Conservation (phyloP, 2,888 invertebrate genomes). For the Ormyrus rosae region DNA sequence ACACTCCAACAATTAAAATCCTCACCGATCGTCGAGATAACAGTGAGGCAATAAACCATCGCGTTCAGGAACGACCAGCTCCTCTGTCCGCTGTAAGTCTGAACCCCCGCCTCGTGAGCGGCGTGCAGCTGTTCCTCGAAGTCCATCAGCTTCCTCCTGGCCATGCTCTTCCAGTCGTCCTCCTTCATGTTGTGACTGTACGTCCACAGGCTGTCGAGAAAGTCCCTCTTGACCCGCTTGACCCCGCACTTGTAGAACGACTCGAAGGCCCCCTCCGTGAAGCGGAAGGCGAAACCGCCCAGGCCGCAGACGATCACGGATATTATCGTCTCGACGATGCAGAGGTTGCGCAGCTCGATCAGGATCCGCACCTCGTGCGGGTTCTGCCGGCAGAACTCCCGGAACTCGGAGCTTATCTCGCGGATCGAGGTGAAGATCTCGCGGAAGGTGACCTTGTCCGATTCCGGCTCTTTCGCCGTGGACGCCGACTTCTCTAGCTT, state of each 20-base stretch:
- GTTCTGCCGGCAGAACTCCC: conserved; percentile 77
- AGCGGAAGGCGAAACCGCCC: conserved; percentile 88
- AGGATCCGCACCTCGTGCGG: conserved; percentile 79
- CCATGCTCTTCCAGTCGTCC: conserved; percentile 93
- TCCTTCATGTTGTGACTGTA: conserved; percentile 89
- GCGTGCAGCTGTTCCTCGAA: conserved; percentile 92
- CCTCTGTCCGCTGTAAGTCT: conserved; percentile 88
- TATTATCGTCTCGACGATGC: conserved; percentile 83
- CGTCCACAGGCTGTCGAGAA: conserved; percentile 89
- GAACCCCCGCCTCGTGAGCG: conserved; percentile 90
- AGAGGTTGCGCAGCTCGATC: conserved; percentile 80
- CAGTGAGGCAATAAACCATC: conserved; percentile 89
- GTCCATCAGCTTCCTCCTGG: conserved; percentile 86
- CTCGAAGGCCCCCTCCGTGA: conserved; percentile 90
- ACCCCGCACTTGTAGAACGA: conserved; percentile 92
- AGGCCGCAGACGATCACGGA: conserved; percentile 85
- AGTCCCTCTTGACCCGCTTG: conserved; percentile 89
- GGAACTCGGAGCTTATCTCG: conserved; percentile 75
- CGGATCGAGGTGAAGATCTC: conserved; percentile 64
- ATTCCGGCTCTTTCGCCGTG: not conserved
- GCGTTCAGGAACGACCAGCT: conserved; percentile 94
- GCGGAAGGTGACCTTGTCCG: conserved; percentile 61
- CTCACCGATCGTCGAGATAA: conserved; percentile 94
- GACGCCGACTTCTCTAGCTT: conserved; percentile 19
- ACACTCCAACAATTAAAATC: not conserved